Base-by-base conservation (phyloP, 2,797 vertebrate species). In the Sebastes goodei region DNA sequence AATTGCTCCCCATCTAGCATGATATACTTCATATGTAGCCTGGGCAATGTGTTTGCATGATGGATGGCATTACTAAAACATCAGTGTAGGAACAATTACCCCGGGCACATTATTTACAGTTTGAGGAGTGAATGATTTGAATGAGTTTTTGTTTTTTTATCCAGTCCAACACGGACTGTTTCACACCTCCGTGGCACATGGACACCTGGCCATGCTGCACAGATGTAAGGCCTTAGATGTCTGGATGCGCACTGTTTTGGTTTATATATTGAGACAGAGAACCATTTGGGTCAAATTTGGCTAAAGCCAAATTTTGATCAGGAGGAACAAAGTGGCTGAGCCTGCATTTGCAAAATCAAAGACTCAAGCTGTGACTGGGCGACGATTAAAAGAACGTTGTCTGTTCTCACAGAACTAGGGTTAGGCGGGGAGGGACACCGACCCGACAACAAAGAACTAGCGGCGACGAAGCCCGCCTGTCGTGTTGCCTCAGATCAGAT, bases 11-110 rank as follows among this genome's bases (percentile, higher is more conserved):
- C 33, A 42, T 77, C 10, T 52, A 66, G 21, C 21, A 25, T 63
- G 5, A 83, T 59, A 53, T 46, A 62, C 21, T 56, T 61, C 17
- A 74, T n/a, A 67, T 61, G 49, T 57, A 55, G 27, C 10, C 57
- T 29, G 7, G 62, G 30, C 20, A 57, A 29, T 74, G 52, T 57
- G 57, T 57, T 74, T 60, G 23, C 57, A 10, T 83, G 73, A 84
- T 76, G 63, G 35, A 79, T 82, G 35, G 14, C 17, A 21, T 85
- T 57, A 63, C 59, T 33, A 67, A 23, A 72, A 63, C 29, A 66
- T 32, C 25, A 72, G 46, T 20, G 23, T 64, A 46, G 59, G 23
- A 57, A 69, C 30, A 76, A 61, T 55, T 79, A 69, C 53, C 23
- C 5, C 0, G 2, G 10, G 63, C 27, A 30, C 42, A 68, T 73